Evolutionary conservation across 2,797 vertebrate species (phyloP), one percentile per base, ranked within the genome.

Genomic region (Tenualosa ilisha): DNA sequence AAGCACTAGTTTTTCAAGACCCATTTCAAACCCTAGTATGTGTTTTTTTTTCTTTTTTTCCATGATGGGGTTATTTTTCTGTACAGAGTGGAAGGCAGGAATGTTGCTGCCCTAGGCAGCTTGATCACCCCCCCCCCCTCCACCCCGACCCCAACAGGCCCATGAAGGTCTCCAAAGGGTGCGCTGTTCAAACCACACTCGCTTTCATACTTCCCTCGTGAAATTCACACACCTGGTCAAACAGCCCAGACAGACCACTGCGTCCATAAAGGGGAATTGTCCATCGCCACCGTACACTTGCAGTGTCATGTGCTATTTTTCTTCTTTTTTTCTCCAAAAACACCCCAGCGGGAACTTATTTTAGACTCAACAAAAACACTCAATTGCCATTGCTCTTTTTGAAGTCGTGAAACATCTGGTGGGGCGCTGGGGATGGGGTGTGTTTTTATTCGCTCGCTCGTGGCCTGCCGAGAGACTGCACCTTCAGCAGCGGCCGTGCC

Each of bases 51-150:
- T 79, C 26, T 87, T 54, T 85, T 86, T 87, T 88, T 93, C 89
- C 85, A 88, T 88, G 85, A 92, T 89, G 91, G 85, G n/a, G 90
- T 93, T 93, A 92, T 94, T 94, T 79, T 95, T 94, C 83, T 91
- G 82, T 89, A 91, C 89, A 15, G 65, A 22, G 50, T 90, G 15
- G 65, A 24, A n/a, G 43, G 43, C 88, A 92, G 90, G 91, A 92
- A 93, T 93, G 94, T 87, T 93, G 92, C 93, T 94, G 89, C 85
- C 89, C 89, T 91, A 88, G 72, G 91, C 92, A 92, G 89, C 90
- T 84, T 89, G 93, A 93, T 91, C 89, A 90, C 90, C 89, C 88
- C 26, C 65, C 24, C 63, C 31, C 63, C 7, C 89, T 87, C 26
- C n/a, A n/a, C n/a, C n/a, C n/a, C n/a, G n/a, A n/a, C 65, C 63